Evolutionary conservation across 2,113 vertebrate species (phyloP), one percentile per base, ranked within the genome.

Genomic region (Etheostoma spectabile): DNA sequence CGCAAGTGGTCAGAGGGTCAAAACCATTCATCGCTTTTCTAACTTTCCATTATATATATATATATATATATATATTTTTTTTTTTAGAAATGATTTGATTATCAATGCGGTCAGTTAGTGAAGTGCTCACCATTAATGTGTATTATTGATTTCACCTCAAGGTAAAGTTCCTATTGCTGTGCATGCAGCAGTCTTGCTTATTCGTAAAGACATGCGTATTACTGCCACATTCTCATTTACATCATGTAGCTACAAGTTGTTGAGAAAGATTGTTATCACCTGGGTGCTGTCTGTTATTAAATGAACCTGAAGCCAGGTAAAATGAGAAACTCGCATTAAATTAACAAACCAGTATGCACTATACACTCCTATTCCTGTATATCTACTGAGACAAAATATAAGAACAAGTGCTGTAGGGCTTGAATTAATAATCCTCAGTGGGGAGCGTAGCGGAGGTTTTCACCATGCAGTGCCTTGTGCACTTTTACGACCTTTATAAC

Each of bases 341-440:
- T 70, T 79, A 35, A 35, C 59, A 82, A 83, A 64, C 68, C 45
- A 63, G 65, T 74, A 71, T 56, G 61, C 19, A 30, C 22, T 74
- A 71, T 56, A 63, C 19, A 24, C 21, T 11, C n/a, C 3, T 56
- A n/a, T 49, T 79, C 0, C 38, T 10, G 38, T 42, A 42, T 42
- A 11, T 42, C 38, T 55, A 63, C 49, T 62, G n/a, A 73, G 57
- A 35, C 61, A 22, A 66, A 49, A 79, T 56, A 21, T 65, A 75
- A 82, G 66, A 48, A 16, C 11, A 0, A 59, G 33, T 22, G 71
- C 80, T 77, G 74, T 18, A 67, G 71, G 77, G 79, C 30, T 73
- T 78, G 83, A 87, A 86, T 89, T 84, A 88, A 85, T 83, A 74
- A 79, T 83, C 56, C 57, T 74, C 62, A 57, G 78, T 18, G 45